Base-by-base conservation (phyloP, 2,113 vertebrate species). In the Larimichthys polyactis region DNA sequence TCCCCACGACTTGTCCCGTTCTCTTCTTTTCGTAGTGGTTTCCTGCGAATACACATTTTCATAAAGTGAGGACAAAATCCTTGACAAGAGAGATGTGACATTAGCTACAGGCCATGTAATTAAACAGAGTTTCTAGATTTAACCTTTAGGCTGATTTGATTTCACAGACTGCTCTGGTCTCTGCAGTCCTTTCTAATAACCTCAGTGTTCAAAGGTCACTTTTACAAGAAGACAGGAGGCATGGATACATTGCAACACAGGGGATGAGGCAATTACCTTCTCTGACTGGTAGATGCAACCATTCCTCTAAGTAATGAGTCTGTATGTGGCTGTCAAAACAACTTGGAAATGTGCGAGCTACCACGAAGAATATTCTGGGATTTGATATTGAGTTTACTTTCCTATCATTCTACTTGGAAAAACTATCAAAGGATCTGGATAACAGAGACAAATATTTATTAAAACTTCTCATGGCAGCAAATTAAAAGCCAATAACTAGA, bases 11-110 rank as follows among this genome's bases (percentile, higher is more conserved):
- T 96, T n/a, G 97, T 97, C 89, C 98, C 98, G 0, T 99, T 99
- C 92, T 99, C 98, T 66, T 99, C 98, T 89, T 99, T 99, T 29
- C 97, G 95, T 90, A 98, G 94, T 64, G 98, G 98, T 99, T 99
- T 99, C 97, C 98, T 99, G 73, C 32, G 40, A 59, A 75, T 27
- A 86, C 79, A 86, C 70, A 89, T 69, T 79, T 78, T 78, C 29
- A 90, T 20, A 90, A 71, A 58, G 72, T 85, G 70, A 86, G 73
- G 49, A 58, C 24, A 48, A 80, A 64, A 82, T 82, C n/a, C 43
- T 70, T 71, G 63, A 76, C 58, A 83, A 32, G 63, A 72, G 20
- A 72, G 29, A 78, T 83, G 64, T 67, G 67, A 51, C 12, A n/a
- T 48, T 40, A 62, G 74, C 71, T 63, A 84, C 85, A 90, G 82